Base-by-base conservation (phyloP, 2,888 invertebrate genomes). In the Mythimna impura region DNA sequence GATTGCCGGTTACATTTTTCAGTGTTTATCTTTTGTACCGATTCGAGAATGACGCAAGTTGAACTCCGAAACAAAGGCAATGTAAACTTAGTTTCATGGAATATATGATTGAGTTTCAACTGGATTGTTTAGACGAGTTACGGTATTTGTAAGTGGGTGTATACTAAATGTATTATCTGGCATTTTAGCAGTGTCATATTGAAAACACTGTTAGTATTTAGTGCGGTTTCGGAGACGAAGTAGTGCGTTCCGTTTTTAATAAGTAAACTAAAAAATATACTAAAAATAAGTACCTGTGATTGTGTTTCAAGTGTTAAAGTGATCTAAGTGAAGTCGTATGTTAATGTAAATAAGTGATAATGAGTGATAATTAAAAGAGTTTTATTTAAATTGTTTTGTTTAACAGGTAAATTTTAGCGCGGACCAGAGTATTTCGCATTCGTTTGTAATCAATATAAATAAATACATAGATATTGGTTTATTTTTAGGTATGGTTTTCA, bases 151-250 rank as follows among this genome's bases (percentile, higher is more conserved):
- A 71, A 72, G 73, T 71, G 72, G 60, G 78, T 83, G 76, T 88
- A 80, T 86, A 86, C 87, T 79, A 80, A 86, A 86, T 86, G 82
- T 94, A 93, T 95, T 95, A 95, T 95, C 95, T 93, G 92, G 91
- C 89, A 91, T 94, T 93, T 89, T 94, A 94, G 94, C 94, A 94
- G 93, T 95, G 95, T 95, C 93, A 94, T 94, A 95, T 91, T 92
- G 92, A 93, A 93, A 93, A 93, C 91, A 92, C 87, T 89, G 89
- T 91, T 91, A 90, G 88, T 90, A 86, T 88, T 89, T 89, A 88
- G 90, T 89, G 70, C 70, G 80, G 83, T 86, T 86, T 86, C 76
- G 78, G 76, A 78, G 71, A 76, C 73, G 81, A 52, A 83, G 68
- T 74, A 86, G 60, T 74, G 78, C 79, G 86, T 78, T 61, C 63